phyloP scores from a whole-genome alignment of 2,888 invertebrate genomes.

The Dromius quadrimaculatus region DNA sequence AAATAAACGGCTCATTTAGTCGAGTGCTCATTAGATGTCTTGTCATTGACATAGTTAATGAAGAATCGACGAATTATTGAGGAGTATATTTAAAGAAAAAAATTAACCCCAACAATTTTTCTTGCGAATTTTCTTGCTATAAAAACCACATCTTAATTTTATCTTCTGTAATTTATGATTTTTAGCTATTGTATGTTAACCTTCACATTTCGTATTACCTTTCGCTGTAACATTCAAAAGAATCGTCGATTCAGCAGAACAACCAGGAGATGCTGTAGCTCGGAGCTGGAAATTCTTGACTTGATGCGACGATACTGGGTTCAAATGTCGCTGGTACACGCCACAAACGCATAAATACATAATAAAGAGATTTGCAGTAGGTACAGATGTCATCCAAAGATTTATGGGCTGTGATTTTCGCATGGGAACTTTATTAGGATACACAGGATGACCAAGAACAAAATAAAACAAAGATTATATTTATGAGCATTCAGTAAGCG shows the following conservation, averaged over 20 bases:
- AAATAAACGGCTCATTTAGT: background rate
- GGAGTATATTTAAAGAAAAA: too few species aligned
- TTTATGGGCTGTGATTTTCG: too few species aligned
- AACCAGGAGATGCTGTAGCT: background rate
- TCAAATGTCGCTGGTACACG: background rate
- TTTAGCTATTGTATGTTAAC: background rate
- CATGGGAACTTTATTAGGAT: too few species aligned
- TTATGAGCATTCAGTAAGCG: too few species aligned
- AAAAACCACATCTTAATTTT: slow-evolving; percentile 13
- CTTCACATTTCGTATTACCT: slow-evolving; percentile 8
- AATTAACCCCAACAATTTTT: too few species aligned
- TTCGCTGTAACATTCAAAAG: background rate
- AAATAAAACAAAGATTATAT: too few species aligned
- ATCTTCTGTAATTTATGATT: slow-evolving; percentile 4
- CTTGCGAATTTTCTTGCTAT: too few species aligned
- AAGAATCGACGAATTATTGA: too few species aligned
- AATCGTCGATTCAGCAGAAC: background rate
- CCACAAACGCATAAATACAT: background rate
- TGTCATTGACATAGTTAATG: slow-evolving; percentile 15
- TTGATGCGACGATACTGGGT: background rate
- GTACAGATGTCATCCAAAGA: too few species aligned
- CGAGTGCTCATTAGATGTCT: slow-evolving; percentile 2
- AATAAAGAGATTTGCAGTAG: too few species aligned
- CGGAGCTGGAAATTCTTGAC: background rate
- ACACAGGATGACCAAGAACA: too few species aligned